Conservation (phyloP, 2,113 vertebrate species). For the Opisthocomus hoazin region DNA sequence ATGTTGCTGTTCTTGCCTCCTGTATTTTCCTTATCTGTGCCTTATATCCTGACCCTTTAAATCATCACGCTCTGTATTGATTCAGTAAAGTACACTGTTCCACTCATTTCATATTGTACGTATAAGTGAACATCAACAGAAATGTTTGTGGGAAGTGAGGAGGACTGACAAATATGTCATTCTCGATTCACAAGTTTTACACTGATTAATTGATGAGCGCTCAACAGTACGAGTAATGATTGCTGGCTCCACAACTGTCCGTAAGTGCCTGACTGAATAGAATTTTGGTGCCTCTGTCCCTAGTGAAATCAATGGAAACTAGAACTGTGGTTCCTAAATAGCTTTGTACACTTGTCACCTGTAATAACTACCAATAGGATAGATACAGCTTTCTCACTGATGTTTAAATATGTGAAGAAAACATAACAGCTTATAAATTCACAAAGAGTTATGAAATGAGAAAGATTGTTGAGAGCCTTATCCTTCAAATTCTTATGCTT, state of each 20-base stretch:
- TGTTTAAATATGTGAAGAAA: background rate
- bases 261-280: background rate
- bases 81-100: constrained; percentile 23
- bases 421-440: background rate
- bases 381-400: background rate
- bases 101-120: constrained; percentile 13
- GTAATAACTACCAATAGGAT: background rate
- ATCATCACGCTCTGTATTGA: constrained; percentile 43
- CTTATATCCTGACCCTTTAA: constrained; percentile 56
- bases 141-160: constrained; percentile 18
- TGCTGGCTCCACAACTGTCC: background rate
- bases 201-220: constrained; percentile 20
- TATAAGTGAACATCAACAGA: constrained; percentile 44
- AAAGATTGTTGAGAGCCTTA: background rate
- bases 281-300: background rate
- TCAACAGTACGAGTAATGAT: background rate
- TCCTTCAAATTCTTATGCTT: background rate
- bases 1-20: constrained; percentile 12
- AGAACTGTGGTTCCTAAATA: background rate
- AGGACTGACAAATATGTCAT: background rate
- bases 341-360: background rate
- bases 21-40: background rate
- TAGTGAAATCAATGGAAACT: background rate
- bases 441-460: background rate
- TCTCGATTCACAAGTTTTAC: background rate